A percentile compares a stretch with the other conserved stretches of the same genome.
Conservation (phyloP, 1,140 invertebrate species). For the Drosophila kikkawai region DNA sequence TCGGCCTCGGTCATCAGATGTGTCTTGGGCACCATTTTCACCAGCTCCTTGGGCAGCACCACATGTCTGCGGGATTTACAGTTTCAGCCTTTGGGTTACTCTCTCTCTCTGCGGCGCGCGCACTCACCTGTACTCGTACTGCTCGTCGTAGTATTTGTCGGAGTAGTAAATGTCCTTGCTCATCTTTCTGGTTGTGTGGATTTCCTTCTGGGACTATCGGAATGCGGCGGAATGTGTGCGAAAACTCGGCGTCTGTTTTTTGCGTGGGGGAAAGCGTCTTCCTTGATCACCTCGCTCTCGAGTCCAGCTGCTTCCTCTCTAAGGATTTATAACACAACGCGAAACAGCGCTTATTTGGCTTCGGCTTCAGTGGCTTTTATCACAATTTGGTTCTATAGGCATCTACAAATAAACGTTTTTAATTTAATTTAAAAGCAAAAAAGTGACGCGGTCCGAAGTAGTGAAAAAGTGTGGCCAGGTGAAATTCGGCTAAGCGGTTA, state of each 20-base stretch:
- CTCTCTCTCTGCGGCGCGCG: too few relatives aligned
- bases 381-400: constrained; percentile 13
- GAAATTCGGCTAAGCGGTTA: too few relatives aligned
- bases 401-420: constrained; percentile 7
- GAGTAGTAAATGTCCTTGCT: constrained; percentile 93
- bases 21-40: constrained; percentile 94
- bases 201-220: background rate
- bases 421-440: constrained; percentile 57
- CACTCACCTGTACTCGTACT: constrained; percentile 93
- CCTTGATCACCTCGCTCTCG: background rate
- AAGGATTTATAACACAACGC: background rate
- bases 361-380: background rate
- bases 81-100: constrained; percentile 13
- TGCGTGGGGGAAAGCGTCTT: constrained; percentile 17
- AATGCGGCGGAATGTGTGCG: constrained; percentile 9
- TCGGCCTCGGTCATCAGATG: constrained; percentile 98
- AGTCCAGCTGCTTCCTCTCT: background rate
- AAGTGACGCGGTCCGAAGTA: constrained; percentile 59
- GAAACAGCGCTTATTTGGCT: background rate
- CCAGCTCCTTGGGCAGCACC: constrained; percentile 94
- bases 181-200: constrained; percentile 40
- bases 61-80: constrained; percentile 91
- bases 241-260: constrained; percentile 32
- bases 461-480: too few relatives aligned
- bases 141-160: constrained; percentile 95